These are phyloP conservation scores for Gavia stellata DNA, from an alignment of 2,113 vertebrate species.

Conservation along the genomic window DNA sequence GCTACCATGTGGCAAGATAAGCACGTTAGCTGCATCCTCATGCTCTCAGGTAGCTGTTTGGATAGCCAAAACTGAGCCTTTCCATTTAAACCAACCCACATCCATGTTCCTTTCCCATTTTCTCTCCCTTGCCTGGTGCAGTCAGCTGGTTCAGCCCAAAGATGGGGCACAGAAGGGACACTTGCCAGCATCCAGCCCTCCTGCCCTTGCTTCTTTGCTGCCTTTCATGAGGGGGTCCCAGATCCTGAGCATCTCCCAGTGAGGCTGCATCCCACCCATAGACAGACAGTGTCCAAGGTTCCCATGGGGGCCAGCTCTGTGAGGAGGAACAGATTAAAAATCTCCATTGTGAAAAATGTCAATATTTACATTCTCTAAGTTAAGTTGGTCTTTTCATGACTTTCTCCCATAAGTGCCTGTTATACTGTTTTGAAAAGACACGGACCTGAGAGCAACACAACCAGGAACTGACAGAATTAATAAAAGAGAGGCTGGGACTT, in stretches of 20 bases:
- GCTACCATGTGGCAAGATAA: accelerated
- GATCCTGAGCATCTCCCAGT: neutral
- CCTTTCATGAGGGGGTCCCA: neutral
- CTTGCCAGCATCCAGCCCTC: too few species aligned
- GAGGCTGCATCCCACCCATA: neutral
- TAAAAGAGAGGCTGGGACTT: conserved; percentile 61
- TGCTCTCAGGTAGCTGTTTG: neutral
- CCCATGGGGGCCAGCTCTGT: neutral
- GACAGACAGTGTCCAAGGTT: neutral
- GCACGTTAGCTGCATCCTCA: accelerated
- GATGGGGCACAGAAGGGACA: neutral
- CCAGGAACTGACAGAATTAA: conserved; percentile 58
- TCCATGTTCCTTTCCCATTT: accelerated
- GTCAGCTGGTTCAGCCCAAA: neutral
- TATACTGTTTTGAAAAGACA: conserved; percentile 40
- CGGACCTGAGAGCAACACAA: conserved; percentile 42
- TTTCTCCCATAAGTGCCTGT: conserved; percentile 42
- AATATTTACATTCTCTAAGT: conserved; percentile 50
- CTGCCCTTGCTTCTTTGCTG: neutral
- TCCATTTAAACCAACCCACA: neutral
- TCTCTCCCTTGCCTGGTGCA: neutral
- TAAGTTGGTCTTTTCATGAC: neutral
- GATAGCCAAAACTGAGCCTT: accelerated
- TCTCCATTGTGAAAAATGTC: conserved; percentile 30
- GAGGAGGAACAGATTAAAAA: neutral